phyloP scores from a whole-genome alignment of 2,113 vertebrate genomes.

The Percina caprodes region DNA sequence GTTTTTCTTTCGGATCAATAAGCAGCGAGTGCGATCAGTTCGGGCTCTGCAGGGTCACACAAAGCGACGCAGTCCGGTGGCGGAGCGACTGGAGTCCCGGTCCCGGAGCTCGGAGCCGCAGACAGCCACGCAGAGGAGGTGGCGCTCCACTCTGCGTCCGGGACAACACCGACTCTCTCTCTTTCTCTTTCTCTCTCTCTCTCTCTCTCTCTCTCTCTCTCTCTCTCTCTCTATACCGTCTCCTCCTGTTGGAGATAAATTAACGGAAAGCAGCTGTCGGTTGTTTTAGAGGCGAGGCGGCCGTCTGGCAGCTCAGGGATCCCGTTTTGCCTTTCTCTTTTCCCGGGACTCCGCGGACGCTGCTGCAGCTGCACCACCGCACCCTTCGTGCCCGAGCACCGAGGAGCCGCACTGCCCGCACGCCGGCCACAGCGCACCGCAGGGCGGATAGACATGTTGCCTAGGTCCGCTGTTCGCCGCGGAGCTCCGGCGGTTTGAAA shows the following conservation, averaged over 20 bases:
- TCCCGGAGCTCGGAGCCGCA: conserved; percentile 46
- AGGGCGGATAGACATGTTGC: conserved; percentile 55
- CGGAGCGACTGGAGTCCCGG: conserved; percentile 26
- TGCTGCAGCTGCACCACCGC: conserved; percentile 54
- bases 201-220: conserved; percentile 11
- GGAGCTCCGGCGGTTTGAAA: conserved; percentile 42
- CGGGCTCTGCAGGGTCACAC: conserved; percentile 47
- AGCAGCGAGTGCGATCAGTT: conserved; percentile 50
- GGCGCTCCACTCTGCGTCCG: conserved; percentile 61
- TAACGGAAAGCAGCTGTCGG: conserved; percentile 72
- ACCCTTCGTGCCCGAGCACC: conserved; percentile 50
- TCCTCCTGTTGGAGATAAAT: conserved; percentile 69
- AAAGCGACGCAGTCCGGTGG: conserved; percentile 31
- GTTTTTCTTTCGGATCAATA: conserved; percentile 49
- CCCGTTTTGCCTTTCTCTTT: conserved; percentile 30
- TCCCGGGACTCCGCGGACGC: conserved; percentile 43
- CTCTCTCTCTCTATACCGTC: conserved; percentile 26
- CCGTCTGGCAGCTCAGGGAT: conserved; percentile 65
- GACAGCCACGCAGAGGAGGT: conserved; percentile 43
- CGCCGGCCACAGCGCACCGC: conserved; percentile 61
- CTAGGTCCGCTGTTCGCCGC: conserved; percentile 35
- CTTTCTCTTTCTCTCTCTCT: conserved; percentile 33
- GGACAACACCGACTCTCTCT: conserved; percentile 41
- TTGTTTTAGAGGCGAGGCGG: conserved; percentile 64
- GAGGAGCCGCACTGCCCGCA: conserved; percentile 53